Percentiles rank a stretch among this genome's conserved stretches.
Evolutionary conservation across 2,113 vertebrate genomes (phyloP).

Genomic region (Podiceps cristatus): DNA sequence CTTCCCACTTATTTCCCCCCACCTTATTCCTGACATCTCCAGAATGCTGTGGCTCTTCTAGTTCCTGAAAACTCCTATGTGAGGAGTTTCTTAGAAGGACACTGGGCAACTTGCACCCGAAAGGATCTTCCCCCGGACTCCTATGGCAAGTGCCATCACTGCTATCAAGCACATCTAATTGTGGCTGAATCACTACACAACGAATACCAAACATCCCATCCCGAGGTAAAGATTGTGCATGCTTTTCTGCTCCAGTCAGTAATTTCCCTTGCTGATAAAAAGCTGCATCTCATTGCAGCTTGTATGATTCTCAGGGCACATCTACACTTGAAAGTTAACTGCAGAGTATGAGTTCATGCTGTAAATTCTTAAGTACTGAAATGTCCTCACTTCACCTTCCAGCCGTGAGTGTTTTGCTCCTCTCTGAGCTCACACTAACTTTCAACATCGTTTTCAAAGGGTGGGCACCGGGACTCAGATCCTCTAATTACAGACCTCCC

Average conservation of each 20-base stretch:
- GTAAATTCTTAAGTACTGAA: neutral
- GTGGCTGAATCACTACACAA: neutral
- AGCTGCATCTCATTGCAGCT: neutral
- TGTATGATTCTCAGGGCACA: neutral
- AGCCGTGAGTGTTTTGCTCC: neutral
- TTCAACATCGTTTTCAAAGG: neutral
- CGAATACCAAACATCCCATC: neutral
- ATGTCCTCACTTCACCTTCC: conserved; percentile 31
- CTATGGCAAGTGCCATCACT: neutral
- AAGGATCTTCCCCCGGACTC: neutral
- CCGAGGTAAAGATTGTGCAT: neutral
- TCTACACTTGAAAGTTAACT: neutral
- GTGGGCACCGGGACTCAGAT: neutral
- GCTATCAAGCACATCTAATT: neutral
- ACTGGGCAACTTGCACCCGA: neutral
- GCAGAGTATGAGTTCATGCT: neutral
- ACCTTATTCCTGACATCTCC: neutral
- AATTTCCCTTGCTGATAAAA: neutral
- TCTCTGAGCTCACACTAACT: neutral
- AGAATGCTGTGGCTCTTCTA: neutral
- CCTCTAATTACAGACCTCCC: neutral
- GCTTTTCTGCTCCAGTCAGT: neutral
- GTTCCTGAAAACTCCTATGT: neutral
- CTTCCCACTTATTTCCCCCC: neutral
- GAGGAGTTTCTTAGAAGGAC: neutral